Base-by-base conservation (phyloP, 2,888 invertebrate genomes). In the Acleris laterana region DNA sequence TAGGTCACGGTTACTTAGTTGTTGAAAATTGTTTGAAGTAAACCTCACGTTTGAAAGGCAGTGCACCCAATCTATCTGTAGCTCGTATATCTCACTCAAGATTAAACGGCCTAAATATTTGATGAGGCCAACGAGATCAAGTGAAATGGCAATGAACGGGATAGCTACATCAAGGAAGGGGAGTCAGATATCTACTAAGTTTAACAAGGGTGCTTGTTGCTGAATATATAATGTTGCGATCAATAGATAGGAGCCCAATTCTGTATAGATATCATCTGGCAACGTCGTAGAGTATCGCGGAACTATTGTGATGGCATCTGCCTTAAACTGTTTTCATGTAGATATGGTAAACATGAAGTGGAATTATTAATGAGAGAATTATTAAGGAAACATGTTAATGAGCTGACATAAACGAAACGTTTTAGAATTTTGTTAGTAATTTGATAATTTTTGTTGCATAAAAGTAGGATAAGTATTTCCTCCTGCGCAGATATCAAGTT, bases 91-190 rank as follows among this genome's bases (percentile, higher is more conserved):
- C 84, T 84, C 84, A 83, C 83, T 85, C 81, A 81, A 88, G 83
- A 89, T 90, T 87, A 88, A 88, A 87, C 83, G 84, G 76, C 79
- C 83, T 91, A 85, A 91, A 92, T 92, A 90, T 91, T 92, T 89
- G 87, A 92, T 91, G 86, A 84, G 82, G 83, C 80, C 85, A 83
- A 85, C 87, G 79, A 86, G 89, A 92, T 90, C 88, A 88, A 87
- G 88, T 85, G 87, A 88, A 88, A 87, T 83, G 83, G 84, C 84
- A 78, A 84, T 78, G 76, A 78, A 75, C 75, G 77, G 80, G 79
- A 78, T 82, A 82, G 50, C 56, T 62, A 64, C 80, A 80, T 84
- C 80, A 80, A 79, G 82, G 76, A 77, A 76, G 77, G 79, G 79
- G 80, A 83, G 76, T 77, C 76, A 73, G 77, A 79, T 80, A 79